Evolutionary conservation across 2,888 invertebrate genomes (phyloP).

Genomic region (Amorpha juglandis): DNA sequence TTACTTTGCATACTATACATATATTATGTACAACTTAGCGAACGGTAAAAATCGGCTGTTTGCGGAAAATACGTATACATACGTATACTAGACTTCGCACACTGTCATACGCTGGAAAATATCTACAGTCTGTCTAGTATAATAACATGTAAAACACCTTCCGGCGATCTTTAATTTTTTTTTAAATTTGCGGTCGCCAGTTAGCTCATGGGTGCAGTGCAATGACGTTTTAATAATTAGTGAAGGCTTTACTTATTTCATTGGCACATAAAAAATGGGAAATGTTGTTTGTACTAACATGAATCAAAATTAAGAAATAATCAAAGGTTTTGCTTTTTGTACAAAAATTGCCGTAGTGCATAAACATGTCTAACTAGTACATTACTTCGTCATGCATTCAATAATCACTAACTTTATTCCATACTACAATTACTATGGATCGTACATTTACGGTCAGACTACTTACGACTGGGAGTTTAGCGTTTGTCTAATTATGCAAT

Average conservation of each 20-base stretch:
- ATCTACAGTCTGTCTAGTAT: no score
- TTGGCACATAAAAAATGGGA: no score
- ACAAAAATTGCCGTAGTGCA: not conserved
- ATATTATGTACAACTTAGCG: conserved; percentile 10
- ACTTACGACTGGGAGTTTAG: no score
- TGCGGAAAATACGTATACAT: no score
- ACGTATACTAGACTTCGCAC: no score
- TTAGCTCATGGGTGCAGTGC: not conserved
- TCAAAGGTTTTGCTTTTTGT: not conserved
- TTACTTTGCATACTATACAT: not conserved
- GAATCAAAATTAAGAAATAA: not conserved
- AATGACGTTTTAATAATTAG: not conserved
- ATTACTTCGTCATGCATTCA: not conserved
- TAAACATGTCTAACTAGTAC: not conserved
- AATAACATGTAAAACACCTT: no score
- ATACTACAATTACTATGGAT: not conserved
- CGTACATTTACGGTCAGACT: not conserved
- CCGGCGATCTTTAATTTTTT: no score
- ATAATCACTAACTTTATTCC: not conserved
- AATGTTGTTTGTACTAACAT: not conserved
- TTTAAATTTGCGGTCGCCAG: no score
- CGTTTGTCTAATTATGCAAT: not conserved
- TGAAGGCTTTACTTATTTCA: not conserved
- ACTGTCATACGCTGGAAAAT: no score
- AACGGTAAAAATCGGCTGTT: not conserved